phyloP scores from a whole-genome alignment of 2,797 vertebrate species.

The Chelon labrosus region DNA sequence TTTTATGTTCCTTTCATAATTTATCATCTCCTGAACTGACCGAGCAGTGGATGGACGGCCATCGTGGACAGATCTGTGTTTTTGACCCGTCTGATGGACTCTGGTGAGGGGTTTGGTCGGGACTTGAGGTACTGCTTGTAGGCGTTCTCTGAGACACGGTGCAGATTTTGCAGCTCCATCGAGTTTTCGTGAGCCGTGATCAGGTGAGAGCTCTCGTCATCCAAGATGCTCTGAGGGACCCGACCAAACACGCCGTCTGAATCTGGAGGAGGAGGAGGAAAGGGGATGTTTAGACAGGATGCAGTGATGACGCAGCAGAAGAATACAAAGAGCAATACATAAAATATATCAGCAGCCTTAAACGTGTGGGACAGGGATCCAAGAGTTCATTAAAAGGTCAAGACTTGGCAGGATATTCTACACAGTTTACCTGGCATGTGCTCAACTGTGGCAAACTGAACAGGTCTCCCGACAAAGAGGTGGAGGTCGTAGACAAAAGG shows the following conservation, averaged over 20 bases:
- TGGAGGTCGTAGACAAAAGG: slow-evolving; percentile 94
- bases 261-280: slow-evolving; percentile 47
- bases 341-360: background rate
- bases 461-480: slow-evolving; percentile 91
- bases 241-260: slow-evolving; percentile 89
- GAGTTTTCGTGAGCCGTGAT: slow-evolving; percentile 84
- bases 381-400: background rate
- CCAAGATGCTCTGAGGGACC: slow-evolving; percentile 93
- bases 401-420: background rate
- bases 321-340: background rate
- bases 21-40: slow-evolving; percentile 79
- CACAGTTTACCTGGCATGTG: slow-evolving; percentile 69
- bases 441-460: slow-evolving; percentile 83
- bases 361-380: background rate
- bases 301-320: background rate
- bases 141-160: slow-evolving; percentile 88
- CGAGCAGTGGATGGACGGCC: slow-evolving; percentile 92
- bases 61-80: slow-evolving; percentile 85
- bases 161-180: slow-evolving; percentile 88
- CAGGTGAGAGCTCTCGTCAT: slow-evolving; percentile 90
- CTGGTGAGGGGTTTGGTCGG: slow-evolving; percentile 88
- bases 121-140: slow-evolving; percentile 96
- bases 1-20: background rate
- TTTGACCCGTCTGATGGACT: slow-evolving; percentile 94
- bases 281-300: background rate